phyloP scores from a whole-genome alignment of 1,140 invertebrate genomes.

The Myzus persicae region DNA sequence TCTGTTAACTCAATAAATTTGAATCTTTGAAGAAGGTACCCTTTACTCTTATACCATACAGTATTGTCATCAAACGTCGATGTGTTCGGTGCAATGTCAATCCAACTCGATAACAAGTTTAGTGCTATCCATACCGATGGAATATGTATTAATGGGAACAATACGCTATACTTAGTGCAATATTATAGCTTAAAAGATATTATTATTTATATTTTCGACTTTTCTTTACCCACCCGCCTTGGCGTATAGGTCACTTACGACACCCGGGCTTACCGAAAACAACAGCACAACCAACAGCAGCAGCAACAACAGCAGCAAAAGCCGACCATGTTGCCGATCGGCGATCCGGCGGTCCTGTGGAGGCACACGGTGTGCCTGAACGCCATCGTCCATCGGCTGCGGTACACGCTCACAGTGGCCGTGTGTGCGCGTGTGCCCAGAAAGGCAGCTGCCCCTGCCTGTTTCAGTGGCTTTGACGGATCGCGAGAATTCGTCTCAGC shows the following conservation, averaged over 20 bases:
- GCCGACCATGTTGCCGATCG: background rate
- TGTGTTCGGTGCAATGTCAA: too few species aligned
- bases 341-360: background rate
- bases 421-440: constrained; percentile 6
- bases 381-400: background rate
- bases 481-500: background rate
- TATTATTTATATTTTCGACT: background rate
- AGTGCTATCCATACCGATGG: too few species aligned
- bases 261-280: constrained; percentile 24
- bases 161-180: too few species aligned
- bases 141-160: too few species aligned
- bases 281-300: background rate
- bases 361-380: constrained; percentile 24
- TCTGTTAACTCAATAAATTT: too few species aligned
- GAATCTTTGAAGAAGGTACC: background rate
- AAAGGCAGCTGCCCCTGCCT: background rate
- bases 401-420: constrained; percentile 32
- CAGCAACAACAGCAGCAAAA: background rate
- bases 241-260: background rate
- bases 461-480: background rate
- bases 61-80: too few species aligned
- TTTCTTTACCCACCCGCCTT: background rate
- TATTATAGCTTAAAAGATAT: too few species aligned
- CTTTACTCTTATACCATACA: background rate
- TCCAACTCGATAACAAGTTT: too few species aligned